Evolutionary conservation across 2,113 vertebrate genomes (phyloP).

Genomic region (Protomyctophum bolini): DNA sequence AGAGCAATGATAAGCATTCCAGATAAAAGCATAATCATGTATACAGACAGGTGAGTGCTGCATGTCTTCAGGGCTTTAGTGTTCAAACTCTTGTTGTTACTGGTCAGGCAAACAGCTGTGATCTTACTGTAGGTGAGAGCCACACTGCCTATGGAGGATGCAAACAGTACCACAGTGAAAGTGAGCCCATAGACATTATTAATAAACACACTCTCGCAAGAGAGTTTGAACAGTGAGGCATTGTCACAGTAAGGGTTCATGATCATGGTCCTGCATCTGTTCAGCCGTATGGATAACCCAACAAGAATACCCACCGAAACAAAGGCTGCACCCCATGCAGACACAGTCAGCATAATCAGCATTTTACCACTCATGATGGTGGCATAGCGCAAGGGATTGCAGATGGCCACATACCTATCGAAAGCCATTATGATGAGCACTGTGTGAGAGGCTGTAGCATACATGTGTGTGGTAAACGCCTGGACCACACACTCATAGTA

Average conservation of each 20-base stretch:
- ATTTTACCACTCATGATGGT: conserved; percentile 43
- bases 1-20: conserved; percentile 7
- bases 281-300: conserved; percentile 30
- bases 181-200: conserved; percentile 47
- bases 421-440: conserved; percentile 50
- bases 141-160: conserved; percentile 35
- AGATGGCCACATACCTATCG: conserved; percentile 57
- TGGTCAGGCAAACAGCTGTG: conserved; percentile 25
- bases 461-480: conserved; percentile 41
- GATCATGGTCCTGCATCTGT: conserved; percentile 35
- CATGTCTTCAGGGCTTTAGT: conserved; percentile 48
- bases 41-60: conserved; percentile 28
- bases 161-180: conserved; percentile 22
- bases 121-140: conserved; percentile 38
- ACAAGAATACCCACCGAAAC: conserved; percentile 32
- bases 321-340: conserved; percentile 33
- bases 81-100: conserved; percentile 41
- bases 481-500: conserved; percentile 45
- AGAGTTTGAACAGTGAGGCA: conserved; percentile 44
- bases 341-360: conserved; percentile 30
- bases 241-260: conserved; percentile 46
- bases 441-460: conserved; percentile 20
- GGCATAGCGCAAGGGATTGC: conserved; percentile 33
- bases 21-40: conserved; percentile 31
- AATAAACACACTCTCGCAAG: conserved; percentile 31